These are phyloP conservation scores for Ypsolopha scabrella DNA, from an alignment of 2,888 invertebrate genomes.

Conservation along the genomic window DNA sequence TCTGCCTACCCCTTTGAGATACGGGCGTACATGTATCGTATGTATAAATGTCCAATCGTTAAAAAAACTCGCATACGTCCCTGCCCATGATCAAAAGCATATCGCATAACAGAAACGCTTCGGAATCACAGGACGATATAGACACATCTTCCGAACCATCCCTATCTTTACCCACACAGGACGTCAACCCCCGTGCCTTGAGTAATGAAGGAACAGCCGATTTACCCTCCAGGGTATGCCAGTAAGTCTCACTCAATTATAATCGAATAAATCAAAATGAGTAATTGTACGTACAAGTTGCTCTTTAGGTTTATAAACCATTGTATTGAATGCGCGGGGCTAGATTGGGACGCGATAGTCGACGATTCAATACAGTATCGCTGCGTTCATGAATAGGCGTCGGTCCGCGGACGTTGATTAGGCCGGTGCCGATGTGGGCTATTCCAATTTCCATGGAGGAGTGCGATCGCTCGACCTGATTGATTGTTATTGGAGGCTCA, in stretches of 20 bases:
- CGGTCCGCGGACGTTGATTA: conserved; percentile 45
- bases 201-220: conserved; percentile 29
- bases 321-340: conserved; percentile 8
- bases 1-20: no score
- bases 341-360: conserved; percentile 41
- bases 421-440: conserved; percentile 26
- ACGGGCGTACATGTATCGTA: no score
- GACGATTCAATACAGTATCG: conserved; percentile 51
- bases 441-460: conserved; percentile 54
- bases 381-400: conserved; percentile 41
- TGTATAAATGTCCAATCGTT: no score
- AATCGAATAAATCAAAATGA: conserved; percentile 45
- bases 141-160: background rate
- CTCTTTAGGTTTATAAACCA: background rate
- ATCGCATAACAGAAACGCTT: conserved; percentile 32
- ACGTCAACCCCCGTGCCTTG: conserved; percentile 16
- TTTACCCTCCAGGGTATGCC: conserved; percentile 31
- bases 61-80: background rate
- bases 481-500: conserved; percentile 41
- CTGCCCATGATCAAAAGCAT: conserved; percentile 16
- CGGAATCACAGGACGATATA: conserved; percentile 36
- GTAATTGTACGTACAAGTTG: conserved; percentile 1
- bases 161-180: background rate
- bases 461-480: conserved; percentile 41
- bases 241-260: conserved; percentile 47